Conservation (phyloP, 2,888 invertebrate species). For the Clanis bilineata region DNA sequence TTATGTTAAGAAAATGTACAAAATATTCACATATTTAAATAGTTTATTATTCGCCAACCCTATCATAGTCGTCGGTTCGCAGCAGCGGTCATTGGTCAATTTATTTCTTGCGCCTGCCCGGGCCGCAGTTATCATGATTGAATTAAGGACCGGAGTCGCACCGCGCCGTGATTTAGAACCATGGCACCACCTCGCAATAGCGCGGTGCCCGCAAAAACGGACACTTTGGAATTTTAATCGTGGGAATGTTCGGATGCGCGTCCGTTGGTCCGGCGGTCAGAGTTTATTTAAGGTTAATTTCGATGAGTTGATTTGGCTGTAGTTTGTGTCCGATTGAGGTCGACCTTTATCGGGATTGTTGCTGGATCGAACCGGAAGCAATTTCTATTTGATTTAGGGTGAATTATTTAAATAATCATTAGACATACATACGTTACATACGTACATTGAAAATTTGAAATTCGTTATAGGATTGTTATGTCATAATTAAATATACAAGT, state of each 20-base stretch:
- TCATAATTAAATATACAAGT: not conserved
- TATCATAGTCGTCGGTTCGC: conserved; percentile 35
- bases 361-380: not conserved
- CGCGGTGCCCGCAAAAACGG: not conserved
- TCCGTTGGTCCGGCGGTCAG: conserved; percentile 22
- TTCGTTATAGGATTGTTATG: no score
- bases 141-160: conserved; percentile 68
- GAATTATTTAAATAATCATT: no score
- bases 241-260: conserved; percentile 54
- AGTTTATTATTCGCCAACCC: conserved; percentile 39
- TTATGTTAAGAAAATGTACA: not conserved
- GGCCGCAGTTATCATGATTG: conserved; percentile 80
- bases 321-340: conserved; percentile 54
- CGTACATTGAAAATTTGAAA: no score
- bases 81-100: conserved; percentile 76
- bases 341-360: conserved; percentile 28
- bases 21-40: not conserved
- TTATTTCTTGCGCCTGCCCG: conserved; percentile 71
- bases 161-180: conserved; percentile 65
- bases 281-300: conserved; percentile 78
- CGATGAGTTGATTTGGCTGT: conserved; percentile 57
- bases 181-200: conserved; percentile 37
- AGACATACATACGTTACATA: no score
- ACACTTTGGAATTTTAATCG: conserved; percentile 61
- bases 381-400: conserved; percentile 38